phyloP scores from a whole-genome alignment of 2,797 vertebrate species.

The Tinamus major region DNA sequence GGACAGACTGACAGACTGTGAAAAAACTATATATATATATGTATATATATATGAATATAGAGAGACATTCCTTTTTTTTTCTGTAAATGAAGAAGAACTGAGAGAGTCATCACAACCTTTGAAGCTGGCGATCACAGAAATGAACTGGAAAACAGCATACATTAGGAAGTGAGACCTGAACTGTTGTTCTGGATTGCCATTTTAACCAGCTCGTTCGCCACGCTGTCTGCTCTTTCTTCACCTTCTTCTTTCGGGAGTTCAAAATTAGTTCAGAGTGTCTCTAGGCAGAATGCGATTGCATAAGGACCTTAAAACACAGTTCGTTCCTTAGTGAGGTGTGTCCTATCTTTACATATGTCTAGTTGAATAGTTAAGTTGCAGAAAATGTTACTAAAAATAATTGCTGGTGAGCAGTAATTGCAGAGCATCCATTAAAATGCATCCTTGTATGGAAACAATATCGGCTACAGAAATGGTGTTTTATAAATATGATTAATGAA shows the following conservation, averaged over 20 bases:
- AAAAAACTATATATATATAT: background rate
- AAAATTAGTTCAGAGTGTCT: background rate
- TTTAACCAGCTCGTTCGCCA: background rate
- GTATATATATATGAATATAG: too few relatives aligned
- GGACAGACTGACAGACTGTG: background rate
- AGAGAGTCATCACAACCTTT: background rate
- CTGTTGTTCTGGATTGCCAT: background rate
- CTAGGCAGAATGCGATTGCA: background rate
- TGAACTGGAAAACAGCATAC: background rate
- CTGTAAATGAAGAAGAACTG: background rate
- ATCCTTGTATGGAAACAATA: background rate
- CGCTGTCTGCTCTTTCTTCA: background rate
- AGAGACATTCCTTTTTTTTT: background rate
- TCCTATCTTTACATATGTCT: constrained; percentile 30
- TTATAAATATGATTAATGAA: background rate
- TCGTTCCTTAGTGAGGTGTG: constrained; percentile 37
- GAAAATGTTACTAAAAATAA: constrained; percentile 49
- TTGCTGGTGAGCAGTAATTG: constrained; percentile 26
- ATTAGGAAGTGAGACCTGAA: background rate
- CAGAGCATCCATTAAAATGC: background rate
- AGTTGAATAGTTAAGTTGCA: constrained; percentile 29
- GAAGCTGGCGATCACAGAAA: background rate
- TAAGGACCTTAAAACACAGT: background rate
- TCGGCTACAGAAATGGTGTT: background rate
- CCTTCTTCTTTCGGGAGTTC: background rate